A percentile compares a stretch with the other conserved stretches of the same genome.
Conservation (phyloP, 1,140 invertebrate genomes). For the Lucilia cuprina region DNA sequence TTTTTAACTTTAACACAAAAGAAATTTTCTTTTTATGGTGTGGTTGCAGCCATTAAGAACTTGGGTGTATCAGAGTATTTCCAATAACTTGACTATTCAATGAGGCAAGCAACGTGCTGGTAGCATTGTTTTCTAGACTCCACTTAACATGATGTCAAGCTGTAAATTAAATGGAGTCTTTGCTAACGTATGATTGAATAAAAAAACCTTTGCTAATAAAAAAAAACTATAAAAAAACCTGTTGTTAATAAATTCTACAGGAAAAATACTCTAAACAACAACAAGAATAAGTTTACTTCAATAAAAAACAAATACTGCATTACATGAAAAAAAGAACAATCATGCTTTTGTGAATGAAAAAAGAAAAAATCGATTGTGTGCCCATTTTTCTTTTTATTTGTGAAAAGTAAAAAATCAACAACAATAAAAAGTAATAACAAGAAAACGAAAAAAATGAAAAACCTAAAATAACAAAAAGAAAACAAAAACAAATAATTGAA, state of each 20-base stretch:
- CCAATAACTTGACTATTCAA: constrained; percentile 1
- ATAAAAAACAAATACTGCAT: background rate
- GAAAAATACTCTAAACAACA: background rate
- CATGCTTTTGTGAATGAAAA: background rate
- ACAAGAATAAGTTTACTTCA: background rate
- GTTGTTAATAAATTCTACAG: background rate
- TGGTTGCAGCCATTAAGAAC: background rate
- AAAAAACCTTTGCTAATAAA: background rate
- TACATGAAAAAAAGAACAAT: background rate
- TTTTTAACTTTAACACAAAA: background rate
- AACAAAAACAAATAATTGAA: no score
- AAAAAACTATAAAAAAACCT: background rate
- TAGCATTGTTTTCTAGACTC: background rate
- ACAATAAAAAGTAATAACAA: background rate
- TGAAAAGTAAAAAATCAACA: background rate
- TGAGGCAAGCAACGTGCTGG: background rate
- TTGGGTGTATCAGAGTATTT: background rate
- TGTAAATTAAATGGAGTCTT: background rate
- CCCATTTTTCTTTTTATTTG: background rate
- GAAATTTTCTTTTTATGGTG: background rate
- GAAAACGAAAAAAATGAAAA: background rate
- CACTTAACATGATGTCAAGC: background rate
- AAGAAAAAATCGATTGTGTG: constrained; percentile 21
- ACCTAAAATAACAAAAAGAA: background rate
- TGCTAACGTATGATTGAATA: background rate